Evolutionary conservation across 2,888 invertebrate species (phyloP).

Genomic region (Mechanitis messenoides): DNA sequence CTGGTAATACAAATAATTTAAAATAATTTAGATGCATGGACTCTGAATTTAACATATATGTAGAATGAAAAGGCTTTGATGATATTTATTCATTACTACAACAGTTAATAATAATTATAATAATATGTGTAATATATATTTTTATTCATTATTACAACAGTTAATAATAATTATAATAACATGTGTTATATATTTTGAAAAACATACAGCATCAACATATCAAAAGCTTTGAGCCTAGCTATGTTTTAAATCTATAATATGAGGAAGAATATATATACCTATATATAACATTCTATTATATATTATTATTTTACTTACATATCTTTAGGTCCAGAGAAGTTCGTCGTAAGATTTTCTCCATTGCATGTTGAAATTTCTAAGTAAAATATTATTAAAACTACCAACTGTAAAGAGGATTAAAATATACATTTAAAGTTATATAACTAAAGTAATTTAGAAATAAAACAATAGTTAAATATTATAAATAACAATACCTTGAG

Average conservation of each 20-base stretch:
- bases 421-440: not conserved
- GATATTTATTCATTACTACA: too few relatives aligned
- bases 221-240: too few relatives aligned
- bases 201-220: too few relatives aligned
- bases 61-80: too few relatives aligned
- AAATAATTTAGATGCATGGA: not conserved
- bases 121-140: too few relatives aligned
- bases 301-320: conserved; percentile 21
- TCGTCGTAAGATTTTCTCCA: conserved; percentile 8
- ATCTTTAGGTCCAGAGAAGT: conserved; percentile 27
- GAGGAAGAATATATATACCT: too few relatives aligned
- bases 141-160: too few relatives aligned
- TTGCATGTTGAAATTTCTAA: conserved; percentile 3
- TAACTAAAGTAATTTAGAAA: too few relatives aligned
- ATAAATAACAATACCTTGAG: not conserved
- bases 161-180: conserved; percentile 23
- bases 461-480: not conserved
- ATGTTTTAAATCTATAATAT: too few relatives aligned
- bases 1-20: conserved; percentile 34
- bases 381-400: conserved; percentile 8
- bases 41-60: too few relatives aligned
- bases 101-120: conserved; percentile 22
- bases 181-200: too few relatives aligned
- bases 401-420: conserved; percentile 13
- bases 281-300: too few relatives aligned